phyloP scores from a whole-genome alignment of 2,797 vertebrate species.

The Squalus acanthias region DNA sequence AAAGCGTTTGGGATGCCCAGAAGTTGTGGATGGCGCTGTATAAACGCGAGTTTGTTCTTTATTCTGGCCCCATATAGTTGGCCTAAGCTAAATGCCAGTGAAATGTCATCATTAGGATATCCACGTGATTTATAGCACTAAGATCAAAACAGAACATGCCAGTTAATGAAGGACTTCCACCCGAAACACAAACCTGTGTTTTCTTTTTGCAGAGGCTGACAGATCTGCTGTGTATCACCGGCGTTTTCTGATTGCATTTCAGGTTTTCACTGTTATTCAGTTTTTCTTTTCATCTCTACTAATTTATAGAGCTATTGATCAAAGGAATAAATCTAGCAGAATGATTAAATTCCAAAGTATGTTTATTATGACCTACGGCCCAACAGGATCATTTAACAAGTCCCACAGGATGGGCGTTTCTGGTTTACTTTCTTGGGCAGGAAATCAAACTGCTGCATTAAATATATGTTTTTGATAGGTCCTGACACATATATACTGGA shows the following conservation, averaged over 20 bases:
- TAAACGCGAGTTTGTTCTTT: background rate
- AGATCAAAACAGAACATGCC: background rate
- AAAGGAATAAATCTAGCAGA: background rate
- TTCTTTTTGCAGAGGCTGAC: background rate
- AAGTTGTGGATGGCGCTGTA: background rate
- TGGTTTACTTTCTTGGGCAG: background rate
- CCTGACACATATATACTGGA: background rate
- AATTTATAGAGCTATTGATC: background rate
- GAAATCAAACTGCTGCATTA: background rate
- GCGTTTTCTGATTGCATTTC: background rate
- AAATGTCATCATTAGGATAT: background rate
- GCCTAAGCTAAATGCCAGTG: background rate
- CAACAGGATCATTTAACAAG: background rate
- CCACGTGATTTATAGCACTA: background rate
- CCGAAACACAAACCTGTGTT: background rate
- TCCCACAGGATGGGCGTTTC: background rate
- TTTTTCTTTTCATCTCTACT: background rate
- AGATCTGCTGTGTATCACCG: background rate
- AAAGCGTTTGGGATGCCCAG: background rate
- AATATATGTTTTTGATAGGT: background rate
- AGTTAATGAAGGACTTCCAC: background rate
- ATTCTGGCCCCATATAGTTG: background rate
- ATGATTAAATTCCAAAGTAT: slow-evolving; percentile 3
- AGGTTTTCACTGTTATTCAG: background rate
- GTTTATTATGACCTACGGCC: slow-evolving; percentile 6